A percentile compares a stretch with the other conserved stretches of the same genome.
phyloP scores from a whole-genome alignment of 2,113 vertebrate species.

The Ceyx margarethae region DNA sequence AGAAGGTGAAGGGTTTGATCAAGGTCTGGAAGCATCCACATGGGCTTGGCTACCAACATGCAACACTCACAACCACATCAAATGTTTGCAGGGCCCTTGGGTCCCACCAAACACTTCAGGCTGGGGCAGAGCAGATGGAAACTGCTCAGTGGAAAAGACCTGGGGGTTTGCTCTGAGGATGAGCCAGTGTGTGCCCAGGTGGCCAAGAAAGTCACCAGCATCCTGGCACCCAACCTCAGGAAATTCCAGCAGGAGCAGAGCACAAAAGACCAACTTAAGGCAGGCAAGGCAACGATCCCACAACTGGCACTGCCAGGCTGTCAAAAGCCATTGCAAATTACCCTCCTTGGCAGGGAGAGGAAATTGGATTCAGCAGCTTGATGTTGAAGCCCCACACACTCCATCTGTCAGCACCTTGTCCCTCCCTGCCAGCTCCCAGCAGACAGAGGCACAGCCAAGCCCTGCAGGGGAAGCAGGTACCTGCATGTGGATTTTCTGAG shows the following conservation, averaged over 20 bases:
- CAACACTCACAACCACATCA: accelerated
- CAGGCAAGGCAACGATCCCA: accelerated
- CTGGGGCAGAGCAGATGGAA: no score
- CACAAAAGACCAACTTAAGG: not conserved
- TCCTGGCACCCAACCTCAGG: not conserved
- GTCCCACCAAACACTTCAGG: no score
- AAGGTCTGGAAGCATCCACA: not conserved
- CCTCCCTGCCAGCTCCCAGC: not conserved
- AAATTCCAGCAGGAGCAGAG: not conserved
- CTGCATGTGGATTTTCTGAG: not conserved
- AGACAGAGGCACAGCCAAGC: not conserved
- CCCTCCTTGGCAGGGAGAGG: not conserved
- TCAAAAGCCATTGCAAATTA: not conserved
- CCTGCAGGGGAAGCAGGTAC: not conserved
- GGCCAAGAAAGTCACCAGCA: no score
- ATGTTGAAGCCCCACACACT: not conserved
- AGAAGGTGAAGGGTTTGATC: not conserved
- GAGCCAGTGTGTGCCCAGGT: no score
- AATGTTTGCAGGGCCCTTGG: no score
- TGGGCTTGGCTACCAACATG: not conserved
- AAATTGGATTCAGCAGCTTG: not conserved
- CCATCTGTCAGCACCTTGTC: not conserved
- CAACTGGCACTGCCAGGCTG: no score
- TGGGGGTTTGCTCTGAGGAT: no score
- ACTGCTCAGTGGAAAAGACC: no score